Conservation (phyloP, 2,113 vertebrate genomes). For the Coturnix japonica region DNA sequence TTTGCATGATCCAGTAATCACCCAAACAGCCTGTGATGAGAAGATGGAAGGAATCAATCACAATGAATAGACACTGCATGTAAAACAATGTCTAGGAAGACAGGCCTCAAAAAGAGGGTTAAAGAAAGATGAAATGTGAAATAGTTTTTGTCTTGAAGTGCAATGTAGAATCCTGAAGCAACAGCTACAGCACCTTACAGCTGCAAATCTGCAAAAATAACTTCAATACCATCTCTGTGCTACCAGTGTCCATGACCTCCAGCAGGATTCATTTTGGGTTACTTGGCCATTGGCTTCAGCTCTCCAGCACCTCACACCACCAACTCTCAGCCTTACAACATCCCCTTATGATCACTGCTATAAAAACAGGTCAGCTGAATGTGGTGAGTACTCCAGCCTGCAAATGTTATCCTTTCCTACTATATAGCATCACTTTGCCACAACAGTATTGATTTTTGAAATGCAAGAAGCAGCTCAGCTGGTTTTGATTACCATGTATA, state of each 20-base stretch:
- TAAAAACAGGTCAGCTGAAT: neutral
- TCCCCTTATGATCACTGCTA: neutral
- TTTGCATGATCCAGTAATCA: conserved; percentile 22
- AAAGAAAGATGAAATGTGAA: neutral
- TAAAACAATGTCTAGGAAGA: neutral
- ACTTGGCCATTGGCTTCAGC: neutral
- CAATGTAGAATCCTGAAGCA: neutral
- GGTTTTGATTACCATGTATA: neutral
- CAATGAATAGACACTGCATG: neutral
- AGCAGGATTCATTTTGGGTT: neutral
- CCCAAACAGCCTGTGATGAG: neutral
- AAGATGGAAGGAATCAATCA: neutral
- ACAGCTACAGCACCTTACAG: neutral
- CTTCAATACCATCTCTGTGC: fast-evolving
- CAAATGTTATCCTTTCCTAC: neutral
- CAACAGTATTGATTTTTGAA: neutral
- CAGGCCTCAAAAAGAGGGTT: neutral
- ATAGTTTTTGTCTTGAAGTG: neutral
- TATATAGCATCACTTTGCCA: neutral
- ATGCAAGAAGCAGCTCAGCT: neutral
- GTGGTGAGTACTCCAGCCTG: fast-evolving
- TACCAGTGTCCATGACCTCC: fast-evolving
- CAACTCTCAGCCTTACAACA: neutral
- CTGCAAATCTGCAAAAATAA: neutral
- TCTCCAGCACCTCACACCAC: neutral